Evolutionary conservation across 2,888 invertebrate species (phyloP), one percentile per base, ranked within the genome.

Genomic region (Troides helena): DNA sequence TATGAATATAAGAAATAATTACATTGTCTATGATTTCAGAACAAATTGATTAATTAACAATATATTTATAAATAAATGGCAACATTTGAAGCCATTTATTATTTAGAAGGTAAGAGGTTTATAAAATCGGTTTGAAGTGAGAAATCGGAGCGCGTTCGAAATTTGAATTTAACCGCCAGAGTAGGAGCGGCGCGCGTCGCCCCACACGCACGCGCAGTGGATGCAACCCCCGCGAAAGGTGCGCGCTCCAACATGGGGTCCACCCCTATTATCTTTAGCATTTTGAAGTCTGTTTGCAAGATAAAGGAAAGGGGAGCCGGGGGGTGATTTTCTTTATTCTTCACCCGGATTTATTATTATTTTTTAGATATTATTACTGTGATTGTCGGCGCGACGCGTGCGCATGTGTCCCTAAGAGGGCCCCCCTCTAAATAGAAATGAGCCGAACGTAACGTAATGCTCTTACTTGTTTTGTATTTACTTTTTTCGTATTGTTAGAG

Each of bases 341-440:
- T 92, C 92, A 88, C 87, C 89, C 88, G 90, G 89, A 89, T 92
- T 92, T 92, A 92, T 92, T 92, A 92, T 92, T 92, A 92, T 92
- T 92, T 91, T 92, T 92, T 92, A 90, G 90, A 89, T 92, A 92
- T 92, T 92, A 92, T 92, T 92, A 92, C 90, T 86, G 84, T 88
- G 90, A 90, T 90, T 90, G 89, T 83, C 78, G 83, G 77, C 75
- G 72, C 83, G 89, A 78, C 92, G 92, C 89, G 88, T 89, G 92
- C 91, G 91, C 92, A 92, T 90, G 91, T 91, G 91, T 87, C 91
- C 85, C 83, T 83, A 80, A 81, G 83, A 80, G 79, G 76, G 81
- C 81, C 84, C 87, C 30, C 88, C 86, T 67, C 66, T 80, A 81
- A 77, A 79, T 76, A 79, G 79, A 80, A 78, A 81, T 81, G 81